Base-by-base conservation (phyloP, 2,113 vertebrate species). In the Leptosomus discolor region DNA sequence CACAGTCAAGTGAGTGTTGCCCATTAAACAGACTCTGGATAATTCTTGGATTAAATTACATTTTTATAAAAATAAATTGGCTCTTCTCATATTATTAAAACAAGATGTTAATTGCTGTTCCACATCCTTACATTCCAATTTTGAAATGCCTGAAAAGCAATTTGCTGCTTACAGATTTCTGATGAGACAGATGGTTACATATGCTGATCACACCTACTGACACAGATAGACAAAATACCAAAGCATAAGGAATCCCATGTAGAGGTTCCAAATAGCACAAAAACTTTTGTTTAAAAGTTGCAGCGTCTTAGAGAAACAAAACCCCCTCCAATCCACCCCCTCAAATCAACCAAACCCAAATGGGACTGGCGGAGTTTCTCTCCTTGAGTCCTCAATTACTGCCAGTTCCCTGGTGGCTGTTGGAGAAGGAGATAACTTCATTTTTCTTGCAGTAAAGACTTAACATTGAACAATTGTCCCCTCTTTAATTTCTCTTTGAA, bases 131-230 rank as follows among this genome's bases (percentile, higher is more conserved):
- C 65, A 15, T 97, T 97, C 95, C 79, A 76, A 43, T 95, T 97
- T 96, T 95, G 86, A 97, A 91, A 93, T 93, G 92, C 94, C 93
- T 96, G 85, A 97, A 96, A 97, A 97, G 95, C 53, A 70, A 92
- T 95, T 96, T 92, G 77, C 70, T 97, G 92, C 95, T 93, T 97
- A 96, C 67, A 95, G 96, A 94, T 97, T 96, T 97, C 60, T 64
- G 93, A 82, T 94, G 91, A 97, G 97, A 94, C 97, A 97, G 96
- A 94, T 98, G 97, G 97, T 97, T 97, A 58, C 96, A 57, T 97
- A 92, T 34, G 58, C 97, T 97, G 96, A 96, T 98, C 96, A 97
- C 97, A 98, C 97, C 94, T 97, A 88, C 97, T 91, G 87, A 90
- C 90, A 92, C 76, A 94, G 74, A 29, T 73, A 97, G 96, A 94